These are phyloP conservation scores for Aldrovandia affinis DNA, from an alignment of 2,797 vertebrate genomes.

Conservation along the genomic window DNA sequence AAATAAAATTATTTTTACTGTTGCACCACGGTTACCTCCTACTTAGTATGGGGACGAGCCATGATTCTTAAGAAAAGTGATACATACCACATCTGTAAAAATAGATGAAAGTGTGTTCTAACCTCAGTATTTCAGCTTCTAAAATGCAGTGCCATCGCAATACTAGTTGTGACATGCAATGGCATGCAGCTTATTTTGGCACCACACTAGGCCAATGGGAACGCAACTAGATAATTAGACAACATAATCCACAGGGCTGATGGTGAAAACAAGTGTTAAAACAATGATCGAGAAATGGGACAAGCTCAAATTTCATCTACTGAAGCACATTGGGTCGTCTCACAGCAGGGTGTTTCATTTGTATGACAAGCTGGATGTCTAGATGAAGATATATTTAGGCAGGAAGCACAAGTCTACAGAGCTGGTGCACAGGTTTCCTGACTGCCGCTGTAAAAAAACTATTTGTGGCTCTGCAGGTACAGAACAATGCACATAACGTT, in stretches of 20 bases:
- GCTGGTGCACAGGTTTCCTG: slow-evolving; percentile 11
- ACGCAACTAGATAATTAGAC: background rate
- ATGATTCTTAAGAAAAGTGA: background rate
- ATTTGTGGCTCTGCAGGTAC: background rate
- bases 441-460: background rate
- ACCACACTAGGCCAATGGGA: background rate
- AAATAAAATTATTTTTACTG: background rate
- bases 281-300: background rate
- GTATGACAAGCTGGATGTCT: background rate
- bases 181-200: background rate
- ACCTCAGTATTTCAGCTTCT: background rate
- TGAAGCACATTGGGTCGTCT: too few relatives aligned
- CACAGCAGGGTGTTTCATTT: background rate
- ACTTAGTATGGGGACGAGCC: background rate
- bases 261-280: background rate
- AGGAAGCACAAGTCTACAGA: slow-evolving; percentile 23
- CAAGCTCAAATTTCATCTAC: background rate
- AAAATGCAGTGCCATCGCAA: background rate
- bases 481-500: slow-evolving; percentile 1
- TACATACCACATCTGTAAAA: background rate
- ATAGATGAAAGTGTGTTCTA: background rate
- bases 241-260: background rate
- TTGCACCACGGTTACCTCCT: slow-evolving; percentile 17
- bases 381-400: background rate
- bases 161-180: background rate